Evolutionary conservation across 2,888 invertebrate genomes (phyloP), one percentile per base, ranked within the genome.

Genomic region (Leptura quadrifasciata): DNA sequence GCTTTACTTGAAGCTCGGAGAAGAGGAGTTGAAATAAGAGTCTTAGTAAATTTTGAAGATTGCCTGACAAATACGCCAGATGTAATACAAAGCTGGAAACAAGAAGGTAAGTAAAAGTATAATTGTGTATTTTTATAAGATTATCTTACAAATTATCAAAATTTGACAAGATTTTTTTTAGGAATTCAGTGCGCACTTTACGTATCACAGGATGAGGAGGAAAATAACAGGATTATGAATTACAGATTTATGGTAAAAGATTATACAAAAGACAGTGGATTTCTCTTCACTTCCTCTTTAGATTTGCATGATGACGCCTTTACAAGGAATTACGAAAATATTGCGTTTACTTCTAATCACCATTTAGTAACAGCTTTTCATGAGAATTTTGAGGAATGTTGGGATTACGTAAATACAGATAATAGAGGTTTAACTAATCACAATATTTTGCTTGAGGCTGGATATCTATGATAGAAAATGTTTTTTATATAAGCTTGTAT

Each of bases 201-300:
- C 75, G 73, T 87, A 5, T 79, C 83, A n/a, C 82, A 80, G 61
- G 78, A 68, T 21, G 27, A 74, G n/a, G n/a, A 24, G 65, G 74
- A 18, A 10, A 78, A n/a, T 78, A n/a, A 80, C 27, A 84, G 83
- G 72, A 87, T 88, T 65, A 86, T 88, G 85, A 88, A 88, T 80
- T 84, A 86, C 68, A 88, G 88, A 81, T 88, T 83, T 78, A 87
- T 87, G 61, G 73, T 88, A 1, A 88, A 88, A 80, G 88, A 88
- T 79, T 86, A 84, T 76, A 68, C 72, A 27, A 76, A 80, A 54
- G 31, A 65, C 5, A 74, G 76, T 68, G 85, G 85, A 17, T 86
- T 76, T 77, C 75, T 87, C 5, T 84, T 82, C 72, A 80, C 81
- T 35, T 86, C 88, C 15, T 88, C 88, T 2, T 77, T 87, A 77